These are phyloP conservation scores for Stenoptilia bipunctidactyla DNA, from an alignment of 2,888 invertebrate species.

Conservation along the genomic window DNA sequence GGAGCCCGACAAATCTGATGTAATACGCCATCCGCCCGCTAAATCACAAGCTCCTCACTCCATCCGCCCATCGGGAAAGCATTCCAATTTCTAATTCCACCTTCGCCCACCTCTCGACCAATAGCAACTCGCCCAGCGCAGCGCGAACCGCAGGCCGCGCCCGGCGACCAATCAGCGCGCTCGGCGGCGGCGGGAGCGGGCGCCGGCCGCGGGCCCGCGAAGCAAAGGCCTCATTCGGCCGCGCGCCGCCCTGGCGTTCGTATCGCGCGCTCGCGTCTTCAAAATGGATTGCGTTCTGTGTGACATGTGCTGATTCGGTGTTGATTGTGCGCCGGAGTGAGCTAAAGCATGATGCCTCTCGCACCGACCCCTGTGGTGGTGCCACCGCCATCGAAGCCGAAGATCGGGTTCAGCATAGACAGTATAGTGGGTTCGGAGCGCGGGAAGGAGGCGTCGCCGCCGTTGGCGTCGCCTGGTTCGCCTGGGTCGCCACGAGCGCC, in stretches of 20 bases:
- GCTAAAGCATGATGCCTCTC: constrained; percentile 89
- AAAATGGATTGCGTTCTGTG: constrained; percentile 66
- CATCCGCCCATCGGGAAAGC: constrained; percentile 58
- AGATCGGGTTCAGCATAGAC: constrained; percentile 95
- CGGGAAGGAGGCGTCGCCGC: constrained; percentile 67
- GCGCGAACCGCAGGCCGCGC: no score
- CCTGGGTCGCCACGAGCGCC: constrained; percentile 59
- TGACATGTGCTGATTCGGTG: constrained; percentile 58
- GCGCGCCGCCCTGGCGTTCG: constrained; percentile 65
- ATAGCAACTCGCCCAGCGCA: constrained; percentile 21
- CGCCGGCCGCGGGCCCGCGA: constrained; percentile 40
- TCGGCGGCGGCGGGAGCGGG: constrained; percentile 16
- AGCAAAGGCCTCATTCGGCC: constrained; percentile 52
- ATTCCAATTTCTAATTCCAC: constrained; percentile 54
- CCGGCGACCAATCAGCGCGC: no score
- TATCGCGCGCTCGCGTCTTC: constrained; percentile 57
- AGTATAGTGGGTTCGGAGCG: constrained; percentile 86
- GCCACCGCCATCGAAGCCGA: constrained; percentile 92
- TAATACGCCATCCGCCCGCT: constrained; percentile 38
- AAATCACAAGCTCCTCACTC: constrained; percentile 44
- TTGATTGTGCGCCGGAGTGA: constrained; percentile 31
- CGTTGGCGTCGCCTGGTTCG: constrained; percentile 60
- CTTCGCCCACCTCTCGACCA: constrained; percentile 45
- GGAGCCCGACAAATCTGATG: constrained; percentile 44
- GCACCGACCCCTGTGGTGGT: constrained; percentile 93